Evolutionary conservation across 2,113 vertebrate species (phyloP), one percentile per base, ranked within the genome.

Genomic region (Sylvilagus bachmani): DNA sequence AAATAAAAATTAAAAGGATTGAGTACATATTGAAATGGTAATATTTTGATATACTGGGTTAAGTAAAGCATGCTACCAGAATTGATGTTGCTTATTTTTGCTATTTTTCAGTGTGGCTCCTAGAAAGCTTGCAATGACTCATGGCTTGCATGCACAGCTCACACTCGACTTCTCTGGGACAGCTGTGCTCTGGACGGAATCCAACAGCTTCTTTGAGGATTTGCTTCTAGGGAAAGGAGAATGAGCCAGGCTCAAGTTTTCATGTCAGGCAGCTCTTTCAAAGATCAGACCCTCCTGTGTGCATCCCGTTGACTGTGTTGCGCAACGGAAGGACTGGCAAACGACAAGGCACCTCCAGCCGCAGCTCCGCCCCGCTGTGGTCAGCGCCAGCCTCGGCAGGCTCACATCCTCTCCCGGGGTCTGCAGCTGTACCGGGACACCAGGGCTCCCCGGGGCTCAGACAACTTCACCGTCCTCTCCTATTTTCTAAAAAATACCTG

Each of bases 351-450:
- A 2, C 13, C 38, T 61, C 80, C 62, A 17, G 19, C 29, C 16
- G 1, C 36, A 13, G 36, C 5, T 51, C 10, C 14, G 33, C 21
- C 27, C 7, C 16, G 13, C n/a, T 2, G 3, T 2, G 25, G 58
- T 25, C 29, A 38, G 62, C 16, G 12, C 17, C 13, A 9, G 1
- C 55, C 11, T 44, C 31, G 0, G n/a, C 0, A 21, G 51, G 16
- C 2, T 31, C 22, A 0, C 0, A 0, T 2, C 0, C 3, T 22
- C 6, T 5, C 74, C 4, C 6, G 2, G 33, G 78, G 71, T 3
- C 24, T 13, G 62, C 5, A 9, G 69, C n/a, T 31, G 7, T 1
- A 16, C 66, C 3, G 6, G 14, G 69, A 11, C n/a, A 64, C 9
- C 12, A 38, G 33, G 31, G 14, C 2, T 3, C 16, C 62, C 10